Evolutionary conservation across 1,140 invertebrate genomes (phyloP), one percentile per base, ranked within the genome.

Genomic region (Lucilia cuprina): DNA sequence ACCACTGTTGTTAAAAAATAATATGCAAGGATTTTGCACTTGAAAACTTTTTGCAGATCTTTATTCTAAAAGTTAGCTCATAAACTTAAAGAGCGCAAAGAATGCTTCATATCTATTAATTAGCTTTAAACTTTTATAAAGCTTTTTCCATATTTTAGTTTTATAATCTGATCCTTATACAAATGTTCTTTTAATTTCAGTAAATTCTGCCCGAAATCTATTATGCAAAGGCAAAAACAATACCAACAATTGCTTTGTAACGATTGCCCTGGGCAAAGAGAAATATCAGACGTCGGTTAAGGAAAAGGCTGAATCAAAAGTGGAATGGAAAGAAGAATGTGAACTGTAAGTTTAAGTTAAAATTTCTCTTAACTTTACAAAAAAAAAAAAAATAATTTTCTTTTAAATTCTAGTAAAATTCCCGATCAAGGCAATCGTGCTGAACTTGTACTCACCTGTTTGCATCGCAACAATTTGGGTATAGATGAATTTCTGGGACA

Each of bases 271-370:
- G 86, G 97, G 97, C 30, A 98, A 98, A 92, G 97, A 98, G 90
- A 98, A 98, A 93, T 99, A 97, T 92, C 97, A 98, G 92, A 99
- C 98, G 74, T 98, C 97, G 77, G 95, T 98, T 84, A 98, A 98
- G 92, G 96, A 98, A 91, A 98, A 97, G 92, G 94, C 96, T 19
- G 91, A 93, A 80, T 93, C 94, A 85, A 94, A 95, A 89, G 95
- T 97, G 21, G 97, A 97, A 92, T 99, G 98, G 98, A 94, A 96
- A 91, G 98, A 99, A 92, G 97, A 98, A 94, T 99, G 98, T 92
- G 97, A 99, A 92, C 92, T 99, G 94, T 96, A 93, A 94, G 94
- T 94, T 82, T 19, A 21, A 21, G 19, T 55, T 25, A 21, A 14
- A 14, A 5, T 21, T 74, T 2, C 25, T 19, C 19, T 80, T 65